Percentiles rank a stretch among this genome's conserved stretches.
Evolutionary conservation across 2,113 vertebrate genomes (phyloP).

Genomic region (Telmatochromis brachygnathus): DNA sequence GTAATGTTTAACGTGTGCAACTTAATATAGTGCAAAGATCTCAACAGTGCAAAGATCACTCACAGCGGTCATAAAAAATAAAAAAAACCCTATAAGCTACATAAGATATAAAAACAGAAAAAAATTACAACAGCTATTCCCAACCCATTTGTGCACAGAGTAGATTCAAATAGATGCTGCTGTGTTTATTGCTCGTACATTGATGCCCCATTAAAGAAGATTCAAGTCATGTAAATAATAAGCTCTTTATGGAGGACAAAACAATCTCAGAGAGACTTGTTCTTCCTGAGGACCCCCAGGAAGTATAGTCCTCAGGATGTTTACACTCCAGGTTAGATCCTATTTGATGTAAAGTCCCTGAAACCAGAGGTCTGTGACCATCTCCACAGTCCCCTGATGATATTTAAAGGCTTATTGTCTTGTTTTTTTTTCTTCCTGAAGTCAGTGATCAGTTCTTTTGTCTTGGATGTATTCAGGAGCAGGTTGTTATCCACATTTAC

Average conservation of each 20-base stretch:
- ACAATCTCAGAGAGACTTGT: neutral
- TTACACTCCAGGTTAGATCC: neutral
- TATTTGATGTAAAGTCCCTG: neutral
- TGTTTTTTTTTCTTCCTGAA: neutral
- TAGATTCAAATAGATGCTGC: neutral
- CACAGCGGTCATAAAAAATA: neutral
- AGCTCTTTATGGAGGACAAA: too few species aligned
- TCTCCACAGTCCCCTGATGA: accelerated
- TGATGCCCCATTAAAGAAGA: neutral
- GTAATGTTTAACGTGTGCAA: neutral
- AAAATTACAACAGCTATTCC: neutral
- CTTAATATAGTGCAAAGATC: neutral
- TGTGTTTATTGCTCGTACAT: neutral
- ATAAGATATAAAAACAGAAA: neutral
- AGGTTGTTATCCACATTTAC: neutral
- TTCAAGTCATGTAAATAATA: too few species aligned
- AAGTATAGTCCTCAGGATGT: neutral
- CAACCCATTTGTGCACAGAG: neutral
- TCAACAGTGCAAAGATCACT: neutral
- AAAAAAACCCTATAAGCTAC: neutral
- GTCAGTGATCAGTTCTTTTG: neutral
- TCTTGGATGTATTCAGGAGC: neutral
- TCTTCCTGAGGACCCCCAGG: neutral
- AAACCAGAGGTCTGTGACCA: neutral
- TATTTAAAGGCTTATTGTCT: neutral